Conservation (phyloP, 2,888 invertebrate species). For the Cheilosia soror region DNA sequence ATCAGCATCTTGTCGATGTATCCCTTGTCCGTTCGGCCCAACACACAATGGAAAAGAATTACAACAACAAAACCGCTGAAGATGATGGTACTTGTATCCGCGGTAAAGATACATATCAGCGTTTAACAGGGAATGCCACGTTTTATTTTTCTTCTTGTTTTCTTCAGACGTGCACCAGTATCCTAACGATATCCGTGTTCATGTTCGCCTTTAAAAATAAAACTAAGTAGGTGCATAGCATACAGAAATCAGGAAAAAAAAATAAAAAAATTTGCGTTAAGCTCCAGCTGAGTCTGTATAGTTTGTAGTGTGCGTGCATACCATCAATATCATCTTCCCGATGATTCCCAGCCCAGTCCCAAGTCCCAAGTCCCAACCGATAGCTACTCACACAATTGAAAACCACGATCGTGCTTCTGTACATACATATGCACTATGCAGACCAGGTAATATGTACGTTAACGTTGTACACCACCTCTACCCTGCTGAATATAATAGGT, state of each 20-base stretch:
- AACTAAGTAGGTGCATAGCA: slow-evolving; percentile 75
- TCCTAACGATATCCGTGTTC: slow-evolving; percentile 75
- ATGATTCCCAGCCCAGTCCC: background rate
- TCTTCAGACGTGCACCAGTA: slow-evolving; percentile 54
- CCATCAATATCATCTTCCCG: slow-evolving; percentile 9
- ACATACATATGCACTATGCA: background rate
- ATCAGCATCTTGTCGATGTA: slow-evolving; percentile 69
- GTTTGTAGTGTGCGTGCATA: slow-evolving; percentile 15
- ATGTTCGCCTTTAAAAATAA: slow-evolving; percentile 67
- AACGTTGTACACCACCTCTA: slow-evolving; percentile 19
- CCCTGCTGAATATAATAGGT: slow-evolving; percentile 44
- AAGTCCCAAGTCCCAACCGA: slow-evolving; percentile 11
- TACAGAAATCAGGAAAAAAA: slow-evolving; percentile 71
- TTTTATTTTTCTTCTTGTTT: slow-evolving; percentile 40
- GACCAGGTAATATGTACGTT: background rate
- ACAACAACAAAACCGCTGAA: slow-evolving; percentile 62
- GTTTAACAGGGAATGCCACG: slow-evolving; percentile 72
- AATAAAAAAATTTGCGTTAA: slow-evolving; percentile 75
- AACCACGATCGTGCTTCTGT: slow-evolving; percentile 38
- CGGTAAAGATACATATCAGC: slow-evolving; percentile 73
- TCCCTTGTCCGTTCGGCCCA: slow-evolving; percentile 62
- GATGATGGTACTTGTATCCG: slow-evolving; percentile 68
- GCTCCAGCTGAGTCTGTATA: slow-evolving; percentile 69
- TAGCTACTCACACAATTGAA: slow-evolving; percentile 39
- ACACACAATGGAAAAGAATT: slow-evolving; percentile 71